Evolutionary conservation across 2,797 vertebrate species (phyloP), one percentile per base, ranked within the genome.

Genomic region (Remorina albescens): DNA sequence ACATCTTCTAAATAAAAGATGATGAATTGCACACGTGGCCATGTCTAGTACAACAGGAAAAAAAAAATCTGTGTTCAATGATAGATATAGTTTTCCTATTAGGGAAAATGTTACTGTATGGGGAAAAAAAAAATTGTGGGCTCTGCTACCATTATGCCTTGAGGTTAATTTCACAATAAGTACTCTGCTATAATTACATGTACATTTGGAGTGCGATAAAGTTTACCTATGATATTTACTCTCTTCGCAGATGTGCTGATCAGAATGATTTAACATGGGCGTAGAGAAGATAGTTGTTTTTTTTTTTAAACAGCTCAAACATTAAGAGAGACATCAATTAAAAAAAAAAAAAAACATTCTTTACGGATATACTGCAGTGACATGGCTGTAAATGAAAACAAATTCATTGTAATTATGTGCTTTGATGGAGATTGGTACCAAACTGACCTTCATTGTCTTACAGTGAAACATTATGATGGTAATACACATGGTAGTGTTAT

Each of bases 1-100:
- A 83, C 86, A 89, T 88, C 72, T 74, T 87, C 63, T 86, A 85
- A 91, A 90, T 90, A 84, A 89, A 89, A 88, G 74, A 87, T 88
- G 84, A 86, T 84, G 82, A 90, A 88, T 84, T 83, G 81, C 78
- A 80, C 28, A 30, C 65, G 21, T 74, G 71, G 78, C 50, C 34
- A 51, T 71, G 79, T 87, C 70, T 86, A 61, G 49, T 85, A 80
- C 80, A 85, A 82, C 71, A 76, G 71, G 41, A 75, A 73, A 75
- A n/a, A n/a, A 66, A 66, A 80, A 78, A 75, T 74, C 67, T 57
- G 74, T 84, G 62, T 84, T 90, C 80, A 91, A 74, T 86, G 86
- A 89, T 69, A 80, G 79, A 87, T 88, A 86, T 78, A 82, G 64
- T 81, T 84, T 86, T 83, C 58, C 80, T 87, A 76, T 85, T 86